Evolutionary conservation across 2,797 vertebrate species (phyloP).

Genomic region (Trichosurus vulpecula): DNA sequence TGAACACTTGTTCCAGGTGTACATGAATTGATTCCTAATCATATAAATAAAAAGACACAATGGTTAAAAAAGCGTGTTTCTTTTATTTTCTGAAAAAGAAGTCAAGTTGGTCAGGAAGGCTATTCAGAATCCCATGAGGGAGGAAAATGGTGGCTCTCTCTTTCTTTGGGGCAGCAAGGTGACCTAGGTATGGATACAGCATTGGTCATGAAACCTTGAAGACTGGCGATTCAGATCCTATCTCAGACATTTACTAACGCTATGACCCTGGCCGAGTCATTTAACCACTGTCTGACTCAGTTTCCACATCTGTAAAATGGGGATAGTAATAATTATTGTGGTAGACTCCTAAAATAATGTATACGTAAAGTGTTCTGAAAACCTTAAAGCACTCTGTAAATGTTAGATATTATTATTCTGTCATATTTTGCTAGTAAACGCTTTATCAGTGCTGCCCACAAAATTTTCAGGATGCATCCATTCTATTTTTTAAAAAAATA

Average conservation of each 20-base stretch:
- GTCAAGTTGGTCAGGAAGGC: neutral
- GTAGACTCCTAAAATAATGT: neutral
- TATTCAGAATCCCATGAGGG: neutral
- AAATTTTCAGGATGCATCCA: constrained; percentile 15
- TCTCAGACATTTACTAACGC: neutral
- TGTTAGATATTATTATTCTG: neutral
- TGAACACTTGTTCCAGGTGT: neutral
- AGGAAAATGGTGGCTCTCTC: neutral
- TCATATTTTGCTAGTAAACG: neutral
- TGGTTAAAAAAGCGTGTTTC: neutral
- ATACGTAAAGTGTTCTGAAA: neutral
- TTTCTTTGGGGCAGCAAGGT: neutral
- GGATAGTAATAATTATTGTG: neutral
- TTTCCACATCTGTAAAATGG: neutral
- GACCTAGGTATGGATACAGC: neutral
- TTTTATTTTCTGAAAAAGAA: neutral
- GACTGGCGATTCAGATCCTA: neutral
- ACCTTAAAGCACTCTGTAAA: neutral
- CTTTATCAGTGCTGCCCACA: neutral
- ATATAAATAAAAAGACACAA: neutral
- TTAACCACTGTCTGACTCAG: neutral
- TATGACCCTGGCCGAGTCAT: neutral
- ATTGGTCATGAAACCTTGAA: neutral
- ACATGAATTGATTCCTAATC: neutral
- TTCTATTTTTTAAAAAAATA: constrained; percentile 15